phyloP scores from a whole-genome alignment of 2,113 vertebrate genomes.

The Pterophyllum scalare region DNA sequence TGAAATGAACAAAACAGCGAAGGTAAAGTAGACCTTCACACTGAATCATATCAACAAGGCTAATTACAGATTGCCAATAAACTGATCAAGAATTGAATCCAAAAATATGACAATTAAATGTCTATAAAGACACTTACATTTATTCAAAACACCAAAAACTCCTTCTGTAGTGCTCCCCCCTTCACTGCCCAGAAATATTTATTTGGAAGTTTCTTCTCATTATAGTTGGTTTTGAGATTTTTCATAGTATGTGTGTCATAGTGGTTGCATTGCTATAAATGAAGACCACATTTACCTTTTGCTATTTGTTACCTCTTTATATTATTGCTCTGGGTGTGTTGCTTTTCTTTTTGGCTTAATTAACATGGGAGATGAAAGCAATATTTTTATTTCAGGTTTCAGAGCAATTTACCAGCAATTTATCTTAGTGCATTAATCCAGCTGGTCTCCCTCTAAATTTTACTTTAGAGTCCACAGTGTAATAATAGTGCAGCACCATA shows the following conservation, averaged over 20 bases:
- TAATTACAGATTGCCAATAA: neutral
- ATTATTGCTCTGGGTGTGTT: neutral
- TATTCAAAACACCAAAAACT: neutral
- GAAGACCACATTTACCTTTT: neutral
- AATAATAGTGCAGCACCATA: neutral
- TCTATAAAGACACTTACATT: neutral
- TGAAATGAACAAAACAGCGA: neutral
- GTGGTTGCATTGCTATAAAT: neutral
- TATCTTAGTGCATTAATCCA: constrained; percentile 9
- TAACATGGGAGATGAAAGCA: neutral
- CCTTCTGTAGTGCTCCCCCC: neutral
- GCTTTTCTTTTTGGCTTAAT: neutral
- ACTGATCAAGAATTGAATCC: neutral
- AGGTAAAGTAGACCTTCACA: neutral
- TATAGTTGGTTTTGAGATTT: no score
- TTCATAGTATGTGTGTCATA: neutral
- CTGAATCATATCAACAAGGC: neutral
- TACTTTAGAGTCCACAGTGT: neutral
- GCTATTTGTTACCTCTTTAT: neutral
- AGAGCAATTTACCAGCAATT: neutral
- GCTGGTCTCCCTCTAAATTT: neutral
- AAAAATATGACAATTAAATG: neutral
- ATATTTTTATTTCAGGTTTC: constrained; percentile 14
- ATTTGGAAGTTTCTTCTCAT: neutral
- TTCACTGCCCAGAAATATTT: neutral